Conservation (phyloP, 2,797 vertebrate genomes). For the Champsocephalus esox region DNA sequence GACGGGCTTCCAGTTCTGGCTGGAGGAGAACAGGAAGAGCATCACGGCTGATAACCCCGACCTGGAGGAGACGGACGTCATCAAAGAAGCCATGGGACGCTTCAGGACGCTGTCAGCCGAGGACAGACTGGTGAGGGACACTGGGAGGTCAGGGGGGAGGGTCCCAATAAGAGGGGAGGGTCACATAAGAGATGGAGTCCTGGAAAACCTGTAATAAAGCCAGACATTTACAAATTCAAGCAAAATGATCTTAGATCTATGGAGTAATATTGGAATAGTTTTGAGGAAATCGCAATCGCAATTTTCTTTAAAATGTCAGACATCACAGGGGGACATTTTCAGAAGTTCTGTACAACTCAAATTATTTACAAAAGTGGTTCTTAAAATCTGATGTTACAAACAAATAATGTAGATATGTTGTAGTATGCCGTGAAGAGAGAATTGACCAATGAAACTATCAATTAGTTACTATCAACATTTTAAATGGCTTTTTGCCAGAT, state of each 20-base stretch:
- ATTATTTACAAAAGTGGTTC: too few species aligned
- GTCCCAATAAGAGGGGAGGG: too few species aligned
- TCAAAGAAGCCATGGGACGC: conserved; percentile 94
- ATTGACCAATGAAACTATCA: conserved; percentile 18
- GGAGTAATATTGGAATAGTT: background rate
- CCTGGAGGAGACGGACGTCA: conserved; percentile 92
- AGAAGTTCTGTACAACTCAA: too few species aligned
- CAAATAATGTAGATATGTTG: background rate
- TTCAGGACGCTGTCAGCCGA: conserved; percentile 90
- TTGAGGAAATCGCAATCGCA: too few species aligned
- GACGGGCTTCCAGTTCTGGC: conserved; percentile 97
- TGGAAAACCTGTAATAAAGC: background rate
- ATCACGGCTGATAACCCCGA: conserved; percentile 88
- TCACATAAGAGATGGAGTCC: too few species aligned
- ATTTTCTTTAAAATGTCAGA: too few species aligned
- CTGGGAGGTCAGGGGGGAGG: background rate
- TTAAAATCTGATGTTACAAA: too few species aligned
- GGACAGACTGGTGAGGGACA: conserved; percentile 83
- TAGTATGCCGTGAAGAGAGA: conserved; percentile 4
- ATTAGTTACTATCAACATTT: conserved; percentile 7
- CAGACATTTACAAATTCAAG: background rate
- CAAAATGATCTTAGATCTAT: background rate
- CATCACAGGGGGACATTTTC: too few species aligned
- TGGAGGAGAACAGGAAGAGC: conserved; percentile 91
- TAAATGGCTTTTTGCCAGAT: background rate